Conservation (phyloP, 1,140 invertebrate species). For the Drosophila sp. region DNA sequence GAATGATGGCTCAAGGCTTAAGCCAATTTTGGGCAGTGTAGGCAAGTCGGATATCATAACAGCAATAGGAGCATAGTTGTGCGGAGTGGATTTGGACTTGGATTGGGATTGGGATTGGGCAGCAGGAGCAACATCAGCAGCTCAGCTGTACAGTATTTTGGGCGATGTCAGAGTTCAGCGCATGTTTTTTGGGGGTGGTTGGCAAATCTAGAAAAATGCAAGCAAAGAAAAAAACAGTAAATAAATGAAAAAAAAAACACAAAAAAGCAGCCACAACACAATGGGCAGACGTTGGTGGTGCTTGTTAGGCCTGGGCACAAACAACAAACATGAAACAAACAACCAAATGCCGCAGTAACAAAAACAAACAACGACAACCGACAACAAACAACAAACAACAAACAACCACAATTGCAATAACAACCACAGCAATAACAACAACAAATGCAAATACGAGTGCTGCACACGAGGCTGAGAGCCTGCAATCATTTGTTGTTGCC, state of each 20-base stretch:
- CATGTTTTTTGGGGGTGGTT: slow-evolving; percentile 72
- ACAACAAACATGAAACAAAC: slow-evolving; percentile 72
- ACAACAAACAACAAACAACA: not conserved
- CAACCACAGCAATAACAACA: slow-evolving; percentile 32
- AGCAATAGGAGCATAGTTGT: slow-evolving; percentile 7
- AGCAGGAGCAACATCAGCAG: slow-evolving; percentile 19
- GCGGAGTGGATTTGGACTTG: too few species aligned
- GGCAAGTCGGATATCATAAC: not conserved
- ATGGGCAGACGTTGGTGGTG: slow-evolving; percentile 75
- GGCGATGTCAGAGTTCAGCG: slow-evolving; percentile 75
- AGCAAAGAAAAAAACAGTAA: slow-evolving; percentile 36
- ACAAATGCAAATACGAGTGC: slow-evolving; percentile 61
- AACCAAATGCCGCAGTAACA: slow-evolving; percentile 68
- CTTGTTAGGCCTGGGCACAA: slow-evolving; percentile 63
- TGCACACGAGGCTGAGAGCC: slow-evolving; percentile 22
- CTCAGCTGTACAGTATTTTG: slow-evolving; percentile 11
- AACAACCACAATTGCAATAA: not conserved
- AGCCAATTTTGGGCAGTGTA: slow-evolving; percentile 44
- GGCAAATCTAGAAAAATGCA: slow-evolving; percentile 80
- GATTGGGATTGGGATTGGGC: too few species aligned
- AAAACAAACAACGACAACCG: slow-evolving; percentile 21
- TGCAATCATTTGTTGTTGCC: slow-evolving; percentile 77
- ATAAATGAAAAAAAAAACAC: slow-evolving; percentile 22
- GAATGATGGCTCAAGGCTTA: slow-evolving; percentile 29
- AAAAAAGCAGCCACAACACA: slow-evolving; percentile 57